These are phyloP conservation scores for Tragelaphus imberbis DNA, from an alignment of 2,113 vertebrate genomes.

Conservation along the genomic window DNA sequence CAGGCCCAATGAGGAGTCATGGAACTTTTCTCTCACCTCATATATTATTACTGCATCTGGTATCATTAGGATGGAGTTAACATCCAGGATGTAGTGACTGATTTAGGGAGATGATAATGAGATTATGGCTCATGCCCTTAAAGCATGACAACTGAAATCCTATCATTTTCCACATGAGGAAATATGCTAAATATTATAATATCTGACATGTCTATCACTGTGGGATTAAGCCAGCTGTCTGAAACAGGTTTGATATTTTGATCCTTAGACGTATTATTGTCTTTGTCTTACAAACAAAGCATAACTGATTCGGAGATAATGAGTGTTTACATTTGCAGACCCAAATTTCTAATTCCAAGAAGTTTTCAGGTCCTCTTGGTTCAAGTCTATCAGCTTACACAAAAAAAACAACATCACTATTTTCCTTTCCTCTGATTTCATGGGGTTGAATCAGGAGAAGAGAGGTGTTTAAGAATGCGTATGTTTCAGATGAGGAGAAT, in stretches of 20 bases:
- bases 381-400: neutral
- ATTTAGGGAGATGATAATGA: conserved; percentile 54
- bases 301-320: conserved; percentile 2
- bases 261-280: conserved; percentile 4
- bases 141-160: conserved; percentile 37
- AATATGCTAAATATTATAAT: conserved; percentile 54
- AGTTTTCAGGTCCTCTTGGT: neutral
- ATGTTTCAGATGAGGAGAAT: neutral
- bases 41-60: neutral
- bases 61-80: conserved; percentile 11
- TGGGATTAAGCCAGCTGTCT: conserved; percentile 31
- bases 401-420: neutral
- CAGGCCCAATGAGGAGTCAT: neutral
- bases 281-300: neutral
- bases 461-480: neutral
- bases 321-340: neutral
- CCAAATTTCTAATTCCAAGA: neutral
- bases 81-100: conserved; percentile 11
- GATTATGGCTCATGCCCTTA: conserved; percentile 43
- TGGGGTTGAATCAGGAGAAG: neutral
- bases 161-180: conserved; percentile 49
- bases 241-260: conserved; percentile 38
- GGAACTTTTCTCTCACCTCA: conserved; percentile 10
- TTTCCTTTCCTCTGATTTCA: neutral
- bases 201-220: conserved; percentile 42